Percentiles rank a stretch among this genome's conserved stretches.
Conservation (phyloP, 2,888 invertebrate genomes). For the Lepidochrysops patricia region DNA sequence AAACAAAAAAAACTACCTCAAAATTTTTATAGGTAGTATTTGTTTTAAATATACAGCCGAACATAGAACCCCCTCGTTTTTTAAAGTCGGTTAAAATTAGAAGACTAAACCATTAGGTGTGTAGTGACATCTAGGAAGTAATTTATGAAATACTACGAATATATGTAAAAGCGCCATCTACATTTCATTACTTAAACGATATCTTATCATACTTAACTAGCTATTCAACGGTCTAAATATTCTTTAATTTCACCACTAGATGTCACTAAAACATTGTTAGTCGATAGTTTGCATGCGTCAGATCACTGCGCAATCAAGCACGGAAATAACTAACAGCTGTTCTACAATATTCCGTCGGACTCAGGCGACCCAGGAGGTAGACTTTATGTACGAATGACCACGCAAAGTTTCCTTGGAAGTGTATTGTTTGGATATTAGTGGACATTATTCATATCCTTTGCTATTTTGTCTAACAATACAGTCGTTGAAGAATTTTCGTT, state of each 20-base stretch:
- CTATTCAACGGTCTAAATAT: not conserved
- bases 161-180: not conserved
- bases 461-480: conserved; percentile 44
- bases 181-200: not conserved
- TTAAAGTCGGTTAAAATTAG: no score
- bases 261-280: conserved; percentile 34
- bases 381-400: conserved; percentile 42
- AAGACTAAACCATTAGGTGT: no score
- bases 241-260: conserved; percentile 23
- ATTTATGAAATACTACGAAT: not conserved
- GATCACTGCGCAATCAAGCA: conserved; percentile 65
- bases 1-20: no score
- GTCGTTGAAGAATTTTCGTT: conserved; percentile 47
- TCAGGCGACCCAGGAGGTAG: conserved; percentile 67
- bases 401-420: conserved; percentile 64
- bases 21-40: no score
- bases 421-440: conserved; percentile 57
- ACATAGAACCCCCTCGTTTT: no score
- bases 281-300: conserved; percentile 63
- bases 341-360: conserved; percentile 70
- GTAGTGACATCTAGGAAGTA: not conserved
- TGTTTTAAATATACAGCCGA: no score
- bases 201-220: not conserved
- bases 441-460: conserved; percentile 53
- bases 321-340: conserved; percentile 74